phyloP scores from a whole-genome alignment of 2,888 invertebrate species.

The Dorcus hopei region DNA sequence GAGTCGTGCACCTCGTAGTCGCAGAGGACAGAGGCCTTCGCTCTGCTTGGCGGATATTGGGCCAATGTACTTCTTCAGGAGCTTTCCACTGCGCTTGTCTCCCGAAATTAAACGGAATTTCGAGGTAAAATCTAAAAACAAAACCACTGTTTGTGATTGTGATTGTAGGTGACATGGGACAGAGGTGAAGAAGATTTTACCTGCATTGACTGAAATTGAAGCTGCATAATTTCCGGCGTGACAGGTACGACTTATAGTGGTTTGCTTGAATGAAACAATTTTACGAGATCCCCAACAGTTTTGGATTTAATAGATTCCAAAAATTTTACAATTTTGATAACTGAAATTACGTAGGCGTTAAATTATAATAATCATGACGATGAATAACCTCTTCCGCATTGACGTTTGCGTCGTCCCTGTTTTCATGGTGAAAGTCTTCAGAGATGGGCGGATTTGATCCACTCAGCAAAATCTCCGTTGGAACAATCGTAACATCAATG shows the following conservation, averaged over 20 bases:
- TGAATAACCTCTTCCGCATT: conserved; percentile 13
- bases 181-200: conserved; percentile 3
- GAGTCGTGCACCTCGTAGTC: conserved; percentile 23
- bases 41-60: conserved; percentile 21
- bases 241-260: conserved; percentile 20
- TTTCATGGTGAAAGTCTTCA: conserved; percentile 14
- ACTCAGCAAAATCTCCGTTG: conserved; percentile 14
- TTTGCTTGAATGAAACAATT: conserved; percentile 16
- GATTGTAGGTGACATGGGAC: too few species aligned
- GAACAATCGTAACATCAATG: conserved; percentile 16
- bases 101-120: conserved; percentile 22
- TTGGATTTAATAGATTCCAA: conserved; percentile 19
- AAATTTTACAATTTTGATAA: conserved; percentile 20
- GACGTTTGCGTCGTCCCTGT: conserved; percentile 18
- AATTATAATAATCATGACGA: neutral
- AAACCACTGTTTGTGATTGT: too few species aligned
- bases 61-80: conserved; percentile 18
- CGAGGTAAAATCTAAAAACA: conserved; percentile 16
- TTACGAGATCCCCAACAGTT: conserved; percentile 21
- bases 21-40: conserved; percentile 16
- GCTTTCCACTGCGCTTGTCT: conserved; percentile 9
- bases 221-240: conserved; percentile 18
- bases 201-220: conserved; percentile 23
- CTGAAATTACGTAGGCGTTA: conserved; percentile 3
- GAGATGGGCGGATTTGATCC: conserved; percentile 19